Conservation (phyloP, 1,140 invertebrate species). For the Cryptotermes secundus region DNA sequence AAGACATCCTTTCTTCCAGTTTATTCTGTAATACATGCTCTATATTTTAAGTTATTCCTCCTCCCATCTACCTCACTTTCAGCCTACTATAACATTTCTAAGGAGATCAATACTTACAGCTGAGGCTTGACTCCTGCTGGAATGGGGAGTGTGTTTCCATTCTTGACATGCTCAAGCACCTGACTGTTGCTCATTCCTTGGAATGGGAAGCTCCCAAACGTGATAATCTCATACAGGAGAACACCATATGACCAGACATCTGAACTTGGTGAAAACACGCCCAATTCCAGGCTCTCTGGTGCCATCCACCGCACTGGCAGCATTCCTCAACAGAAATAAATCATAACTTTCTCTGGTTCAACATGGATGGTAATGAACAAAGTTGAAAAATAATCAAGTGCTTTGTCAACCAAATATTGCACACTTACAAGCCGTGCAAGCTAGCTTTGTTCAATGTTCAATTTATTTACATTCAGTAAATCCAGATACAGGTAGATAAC, state of each 20-base stretch:
- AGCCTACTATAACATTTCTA: not conserved
- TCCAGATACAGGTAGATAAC: no score
- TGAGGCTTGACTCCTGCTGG: constrained; percentile 73
- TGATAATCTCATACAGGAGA: constrained; percentile 80
- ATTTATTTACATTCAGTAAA: no score
- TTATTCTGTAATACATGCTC: no score
- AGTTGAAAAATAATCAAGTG: no score
- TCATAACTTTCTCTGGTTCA: no score
- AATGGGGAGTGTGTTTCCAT: constrained; percentile 67
- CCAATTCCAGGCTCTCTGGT: constrained; percentile 73
- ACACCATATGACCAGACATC: constrained; percentile 89
- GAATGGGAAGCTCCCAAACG: constrained; percentile 86
- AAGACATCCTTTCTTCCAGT: no score
- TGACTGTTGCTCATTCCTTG: constrained; percentile 82
- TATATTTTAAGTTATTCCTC: no score
- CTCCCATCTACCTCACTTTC: not conserved
- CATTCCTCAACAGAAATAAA: constrained; percentile 56
- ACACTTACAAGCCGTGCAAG: no score
- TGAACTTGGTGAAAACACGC: constrained; percentile 81
- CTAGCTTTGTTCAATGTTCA: no score
- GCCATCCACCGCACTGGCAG: constrained; percentile 94
- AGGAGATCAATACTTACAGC: constrained; percentile 62
- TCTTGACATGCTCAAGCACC: constrained; percentile 77
- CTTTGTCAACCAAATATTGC: no score
- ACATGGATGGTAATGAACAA: no score